Evolutionary conservation across 2,797 vertebrate genomes (phyloP).

Genomic region (Antrozous pallidus): DNA sequence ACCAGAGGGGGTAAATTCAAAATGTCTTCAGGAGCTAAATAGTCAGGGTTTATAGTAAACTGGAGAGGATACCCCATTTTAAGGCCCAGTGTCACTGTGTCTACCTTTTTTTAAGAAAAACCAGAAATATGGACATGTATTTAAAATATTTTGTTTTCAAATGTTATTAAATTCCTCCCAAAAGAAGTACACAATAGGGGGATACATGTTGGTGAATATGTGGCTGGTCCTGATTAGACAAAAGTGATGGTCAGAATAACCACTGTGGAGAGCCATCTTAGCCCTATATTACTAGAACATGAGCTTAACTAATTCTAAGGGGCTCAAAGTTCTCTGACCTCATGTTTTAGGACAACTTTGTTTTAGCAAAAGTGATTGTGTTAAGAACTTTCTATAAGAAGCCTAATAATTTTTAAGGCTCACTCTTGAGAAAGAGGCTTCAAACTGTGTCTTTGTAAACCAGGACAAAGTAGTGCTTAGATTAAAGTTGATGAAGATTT

Average conservation of each 20-base stretch:
- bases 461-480: neutral
- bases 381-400: neutral
- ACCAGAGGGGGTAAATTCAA: neutral
- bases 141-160: constrained; percentile 10
- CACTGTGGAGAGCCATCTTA: neutral
- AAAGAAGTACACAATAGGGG: neutral
- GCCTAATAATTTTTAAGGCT: neutral
- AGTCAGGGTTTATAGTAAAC: neutral
- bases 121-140: neutral
- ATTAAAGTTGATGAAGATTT: neutral
- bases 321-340: neutral
- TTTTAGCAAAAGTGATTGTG: neutral
- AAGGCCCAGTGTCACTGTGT: neutral
- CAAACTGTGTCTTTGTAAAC: neutral
- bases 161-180: neutral
- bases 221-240: neutral
- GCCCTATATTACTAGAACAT: neutral
- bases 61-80: neutral
- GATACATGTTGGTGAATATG: neutral
- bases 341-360: neutral
- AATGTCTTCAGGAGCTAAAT: neutral
- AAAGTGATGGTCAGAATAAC: neutral
- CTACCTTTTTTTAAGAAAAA: neutral
- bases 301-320: neutral
- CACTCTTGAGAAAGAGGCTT: neutral